Conservation (phyloP, 2,888 invertebrate species). For the Cryptops parisi region DNA sequence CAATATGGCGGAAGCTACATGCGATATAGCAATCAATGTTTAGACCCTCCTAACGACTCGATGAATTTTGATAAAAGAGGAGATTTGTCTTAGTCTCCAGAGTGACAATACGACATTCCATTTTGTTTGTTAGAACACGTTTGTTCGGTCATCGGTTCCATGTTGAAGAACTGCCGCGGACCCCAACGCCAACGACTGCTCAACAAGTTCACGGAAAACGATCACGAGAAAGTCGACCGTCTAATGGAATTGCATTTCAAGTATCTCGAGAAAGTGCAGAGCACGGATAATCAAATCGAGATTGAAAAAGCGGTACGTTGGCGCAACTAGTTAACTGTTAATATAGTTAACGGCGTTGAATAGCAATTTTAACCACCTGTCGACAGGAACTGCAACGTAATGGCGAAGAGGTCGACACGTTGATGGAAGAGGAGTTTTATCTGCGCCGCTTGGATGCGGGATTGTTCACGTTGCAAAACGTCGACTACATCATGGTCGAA, state of each 20-base stretch:
- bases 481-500: constrained; percentile 59
- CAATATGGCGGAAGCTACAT: too few relatives aligned
- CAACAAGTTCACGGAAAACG: constrained; percentile 93
- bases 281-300: constrained; percentile 62
- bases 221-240: constrained; percentile 94
- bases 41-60: too few relatives aligned
- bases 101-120: background rate
- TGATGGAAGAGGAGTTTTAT: constrained; percentile 73
- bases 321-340: too few relatives aligned
- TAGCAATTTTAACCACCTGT: background rate
- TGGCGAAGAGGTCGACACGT: constrained; percentile 42
- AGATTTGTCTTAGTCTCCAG: background rate
- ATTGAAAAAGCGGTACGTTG: constrained; percentile 27
- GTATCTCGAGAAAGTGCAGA: constrained; percentile 82
- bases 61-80: too few relatives aligned
- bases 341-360: too few relatives aligned
- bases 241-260: constrained; percentile 93
- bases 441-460: constrained; percentile 81
- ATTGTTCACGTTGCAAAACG: constrained; percentile 86
- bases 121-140: constrained; percentile 57
- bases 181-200: constrained; percentile 77
- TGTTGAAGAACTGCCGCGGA: constrained; percentile 83
- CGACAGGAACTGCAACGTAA: constrained; percentile 25
- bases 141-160: constrained; percentile 78
- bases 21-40: too few relatives aligned